Conservation (phyloP, 2,888 invertebrate species). For the Encarsia formosa region DNA sequence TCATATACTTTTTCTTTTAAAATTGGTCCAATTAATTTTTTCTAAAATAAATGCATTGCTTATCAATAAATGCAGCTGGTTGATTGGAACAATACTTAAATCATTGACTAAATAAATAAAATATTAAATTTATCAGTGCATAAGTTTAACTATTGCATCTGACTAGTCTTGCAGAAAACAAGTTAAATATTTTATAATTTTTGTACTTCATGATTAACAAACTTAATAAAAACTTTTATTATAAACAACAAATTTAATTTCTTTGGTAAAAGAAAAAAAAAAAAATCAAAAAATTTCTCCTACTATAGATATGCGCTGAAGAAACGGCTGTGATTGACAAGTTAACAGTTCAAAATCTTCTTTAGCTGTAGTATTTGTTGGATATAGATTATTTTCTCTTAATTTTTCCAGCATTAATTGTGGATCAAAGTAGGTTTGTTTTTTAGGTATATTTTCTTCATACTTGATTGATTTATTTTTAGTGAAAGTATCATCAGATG, state of each 20-base stretch:
- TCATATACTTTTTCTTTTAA: too few relatives aligned
- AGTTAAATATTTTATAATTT: too few relatives aligned
- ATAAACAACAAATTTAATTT: too few relatives aligned
- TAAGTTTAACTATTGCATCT: constrained; percentile 7
- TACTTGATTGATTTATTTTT: constrained; percentile 31
- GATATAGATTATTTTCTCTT: constrained; percentile 59
- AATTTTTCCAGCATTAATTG: constrained; percentile 69
- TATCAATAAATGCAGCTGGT: too few relatives aligned
- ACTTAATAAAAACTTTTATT: too few relatives aligned
- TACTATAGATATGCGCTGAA: constrained; percentile 71
- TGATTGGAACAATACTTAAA: background rate
- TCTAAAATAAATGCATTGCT: too few relatives aligned
- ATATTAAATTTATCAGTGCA: constrained; percentile 9
- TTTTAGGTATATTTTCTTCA: constrained; percentile 44
- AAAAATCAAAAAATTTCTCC: constrained; percentile 66
- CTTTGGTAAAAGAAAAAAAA: too few relatives aligned
- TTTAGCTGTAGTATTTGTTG: constrained; percentile 60
- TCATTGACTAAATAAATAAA: constrained; percentile 9
- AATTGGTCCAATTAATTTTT: too few relatives aligned
- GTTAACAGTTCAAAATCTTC: constrained; percentile 66
- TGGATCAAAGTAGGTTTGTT: constrained; percentile 64
- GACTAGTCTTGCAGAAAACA: constrained; percentile 12
- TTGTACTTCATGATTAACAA: too few relatives aligned
- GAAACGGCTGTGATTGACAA: constrained; percentile 77
- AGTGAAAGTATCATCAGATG: constrained; percentile 31